Base-by-base conservation (phyloP, 1,140 invertebrate genomes). In the Galleria mellonella region DNA sequence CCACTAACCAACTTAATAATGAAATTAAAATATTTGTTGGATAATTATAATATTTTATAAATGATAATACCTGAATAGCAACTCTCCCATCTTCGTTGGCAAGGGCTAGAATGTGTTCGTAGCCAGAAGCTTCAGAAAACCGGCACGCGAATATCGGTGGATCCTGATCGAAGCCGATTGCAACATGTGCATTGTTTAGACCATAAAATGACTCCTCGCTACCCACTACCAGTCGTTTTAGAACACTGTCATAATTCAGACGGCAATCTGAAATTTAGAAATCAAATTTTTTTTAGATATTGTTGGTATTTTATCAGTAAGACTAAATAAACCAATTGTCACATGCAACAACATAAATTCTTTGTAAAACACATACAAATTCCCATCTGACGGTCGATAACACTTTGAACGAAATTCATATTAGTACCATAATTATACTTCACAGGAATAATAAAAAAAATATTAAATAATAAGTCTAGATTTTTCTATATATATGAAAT, bases 71-170 rank as follows among this genome's bases (percentile, higher is more conserved):
- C 72, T 92, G 90, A 10, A 94, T 81, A 15, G 89, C 88, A 36
- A 95, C 85, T 62, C 87, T 90, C 6, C 95, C 95, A 87, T 95
- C 93, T 87, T 96, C 94, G 82, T 95, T 95, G 10, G 94, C 94
- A 29, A 96, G 86, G 9, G 92, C 94, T 27, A 96, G 72, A 14
- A 94, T 87, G 68, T 96, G 87, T 64, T 92, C 87, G 42, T 89
- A 89, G 13, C 89, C 89, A 30, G 87, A 59, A 14, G 83, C 74
- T 55, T 90, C 89, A 6, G 90, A 87, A 55, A 91, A 91, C 57
- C 90, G 90, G 49, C 90, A 91, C 0, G 90, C 89, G 62, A 91
- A 92, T 55, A 92, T 90, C 2, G 89, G 89, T 1, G 90, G 89
- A 44, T 88, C 84, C 30, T 87, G 87, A 40, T 89, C 87, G 32